Conservation (phyloP, 2,888 invertebrate genomes). For the Calephelis perditalis region DNA sequence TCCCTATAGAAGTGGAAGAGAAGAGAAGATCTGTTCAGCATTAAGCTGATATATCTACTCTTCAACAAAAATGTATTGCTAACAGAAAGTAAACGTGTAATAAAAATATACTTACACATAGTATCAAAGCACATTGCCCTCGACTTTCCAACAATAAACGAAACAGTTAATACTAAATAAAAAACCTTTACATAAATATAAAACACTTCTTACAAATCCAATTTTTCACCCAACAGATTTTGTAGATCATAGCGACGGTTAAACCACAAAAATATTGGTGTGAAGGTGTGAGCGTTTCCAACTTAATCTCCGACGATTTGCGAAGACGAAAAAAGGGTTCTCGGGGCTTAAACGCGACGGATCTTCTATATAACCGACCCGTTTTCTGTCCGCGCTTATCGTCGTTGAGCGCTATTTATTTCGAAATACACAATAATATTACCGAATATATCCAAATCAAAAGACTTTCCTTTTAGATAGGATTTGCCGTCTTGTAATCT, state of each 20-base stretch:
- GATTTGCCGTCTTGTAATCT: too few relatives aligned
- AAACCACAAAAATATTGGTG: slow-evolving; percentile 66
- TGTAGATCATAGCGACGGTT: slow-evolving; percentile 55
- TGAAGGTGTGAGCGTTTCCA: slow-evolving; percentile 66
- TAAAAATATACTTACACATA: too few relatives aligned
- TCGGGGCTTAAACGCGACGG: slow-evolving; percentile 50
- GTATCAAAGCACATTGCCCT: too few relatives aligned
- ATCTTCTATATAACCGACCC: slow-evolving; percentile 51
- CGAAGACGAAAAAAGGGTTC: slow-evolving; percentile 73
- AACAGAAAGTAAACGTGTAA: too few relatives aligned
- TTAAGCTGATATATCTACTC: too few relatives aligned
- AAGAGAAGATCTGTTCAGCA: too few relatives aligned
- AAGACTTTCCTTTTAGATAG: slow-evolving; percentile 31
- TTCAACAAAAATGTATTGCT: too few relatives aligned
- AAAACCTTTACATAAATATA: slow-evolving; percentile 2
- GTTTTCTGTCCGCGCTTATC: slow-evolving; percentile 56
- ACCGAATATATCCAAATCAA: slow-evolving; percentile 47
- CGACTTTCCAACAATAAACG: too few relatives aligned
- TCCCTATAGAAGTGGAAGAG: too few relatives aligned
- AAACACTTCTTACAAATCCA: slow-evolving; percentile 31
- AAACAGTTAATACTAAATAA: not conserved
- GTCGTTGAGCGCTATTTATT: slow-evolving; percentile 58
- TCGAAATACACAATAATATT: slow-evolving; percentile 50
- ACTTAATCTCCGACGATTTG: slow-evolving; percentile 74
- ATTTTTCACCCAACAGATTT: slow-evolving; percentile 51